Base-by-base conservation (phyloP, 2,113 vertebrate genomes). In the Engystomops pustulosus region DNA sequence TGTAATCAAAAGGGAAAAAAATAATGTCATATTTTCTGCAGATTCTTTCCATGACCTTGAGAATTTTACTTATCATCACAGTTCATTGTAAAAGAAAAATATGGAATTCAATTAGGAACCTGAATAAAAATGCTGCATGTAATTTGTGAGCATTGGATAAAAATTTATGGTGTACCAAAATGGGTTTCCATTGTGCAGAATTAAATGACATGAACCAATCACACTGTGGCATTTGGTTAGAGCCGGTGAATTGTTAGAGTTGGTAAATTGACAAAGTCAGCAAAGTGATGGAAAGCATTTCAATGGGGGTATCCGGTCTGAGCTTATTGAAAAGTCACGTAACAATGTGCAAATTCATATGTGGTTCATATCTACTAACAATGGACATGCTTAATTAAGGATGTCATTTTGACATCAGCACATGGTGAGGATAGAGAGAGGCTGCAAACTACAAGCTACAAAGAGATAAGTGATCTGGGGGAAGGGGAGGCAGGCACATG, bases 151-250 rank as follows among this genome's bases (percentile, higher is more conserved):
- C 79, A 84, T 6, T 0, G 74, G 25, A 10, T 55, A 83, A 34
- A 74, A 77, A 81, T 85, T 88, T 65, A 47, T 10, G 23, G 55
- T 77, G 79, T 75, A 82, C 70, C 72, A 53, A 86, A 88, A 86
- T 1, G 36, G 60, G 41, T 23, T 70, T 70, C 5, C 15, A 53
- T 81, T 69, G 30, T 80, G 1, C 86, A 30, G 82, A 36, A 81
- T 69, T 75, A 71, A 75, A 79, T 71, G 41, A 45, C 60, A 72
- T 5, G 20, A 80, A 11, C 11, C 38, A 74, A 51, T 36, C 38
- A 32, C 58, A 4, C 34, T 53, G 20, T 55, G 49, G 74, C 36
- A 45, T 65, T 47, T 36, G 27, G 60, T n/a, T n/a, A n/a, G n/a
- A n/a, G n/a, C n/a, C n/a, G n/a, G n/a, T 23, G 14, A 47, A 67